Evolutionary conservation across 2,797 vertebrate species (phyloP).

Genomic region (Sebastes alutus): DNA sequence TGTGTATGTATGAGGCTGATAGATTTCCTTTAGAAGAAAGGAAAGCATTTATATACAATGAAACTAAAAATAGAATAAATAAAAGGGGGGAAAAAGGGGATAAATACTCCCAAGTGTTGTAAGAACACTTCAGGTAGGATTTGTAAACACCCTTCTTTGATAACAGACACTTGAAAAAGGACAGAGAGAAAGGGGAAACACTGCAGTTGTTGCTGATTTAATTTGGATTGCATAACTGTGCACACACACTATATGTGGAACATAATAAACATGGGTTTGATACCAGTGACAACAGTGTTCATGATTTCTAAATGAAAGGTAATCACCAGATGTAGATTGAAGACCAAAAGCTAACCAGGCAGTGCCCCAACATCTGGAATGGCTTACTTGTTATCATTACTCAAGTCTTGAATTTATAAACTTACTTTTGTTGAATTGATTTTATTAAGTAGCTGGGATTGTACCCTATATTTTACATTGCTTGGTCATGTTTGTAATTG

Average conservation of each 20-base stretch:
- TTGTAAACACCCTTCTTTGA: too few relatives aligned
- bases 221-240: background rate
- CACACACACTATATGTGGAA: background rate
- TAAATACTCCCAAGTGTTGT: background rate
- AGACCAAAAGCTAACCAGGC: too few relatives aligned
- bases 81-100: background rate
- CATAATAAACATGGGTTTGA: too few relatives aligned
- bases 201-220: background rate
- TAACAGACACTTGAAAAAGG: too few relatives aligned
- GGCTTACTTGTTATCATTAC: too few relatives aligned
- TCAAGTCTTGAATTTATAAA: background rate
- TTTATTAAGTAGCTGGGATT: background rate
- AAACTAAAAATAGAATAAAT: background rate
- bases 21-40: background rate
- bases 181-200: too few relatives aligned
- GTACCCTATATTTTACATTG: background rate
- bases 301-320: too few relatives aligned
- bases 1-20: background rate
- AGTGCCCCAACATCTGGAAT: too few relatives aligned
- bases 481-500: background rate
- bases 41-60: background rate
- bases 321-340: too few relatives aligned
- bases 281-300: too few relatives aligned
- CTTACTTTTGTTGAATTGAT: background rate
- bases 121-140: too few relatives aligned